phyloP scores from a whole-genome alignment of 2,113 vertebrate species.

The Centropus unirufus region DNA sequence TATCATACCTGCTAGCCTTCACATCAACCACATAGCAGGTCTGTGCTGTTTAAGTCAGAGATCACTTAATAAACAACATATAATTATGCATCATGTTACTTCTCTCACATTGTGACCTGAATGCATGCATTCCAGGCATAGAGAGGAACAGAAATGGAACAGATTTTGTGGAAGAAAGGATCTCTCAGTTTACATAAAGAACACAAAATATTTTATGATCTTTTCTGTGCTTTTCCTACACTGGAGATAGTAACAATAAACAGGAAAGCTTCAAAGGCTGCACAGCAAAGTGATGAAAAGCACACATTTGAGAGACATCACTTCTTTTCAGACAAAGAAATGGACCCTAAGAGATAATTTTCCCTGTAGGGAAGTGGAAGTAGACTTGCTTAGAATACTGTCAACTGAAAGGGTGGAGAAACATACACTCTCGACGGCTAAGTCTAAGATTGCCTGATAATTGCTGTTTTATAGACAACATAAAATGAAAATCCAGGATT shows the following conservation, averaged over 20 bases:
- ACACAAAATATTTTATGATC: not conserved
- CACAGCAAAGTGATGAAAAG: not conserved
- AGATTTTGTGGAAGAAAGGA: not conserved
- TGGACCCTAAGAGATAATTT: not conserved
- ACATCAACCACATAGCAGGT: not conserved
- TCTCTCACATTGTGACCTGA: not conserved
- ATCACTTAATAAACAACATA: not conserved
- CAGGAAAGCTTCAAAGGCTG: not conserved
- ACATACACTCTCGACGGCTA: not conserved
- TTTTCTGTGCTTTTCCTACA: not conserved
- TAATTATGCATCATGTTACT: not conserved
- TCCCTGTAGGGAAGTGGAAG: not conserved
- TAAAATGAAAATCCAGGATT: not conserved
- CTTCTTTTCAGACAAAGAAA: not conserved
- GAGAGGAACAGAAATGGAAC: not conserved
- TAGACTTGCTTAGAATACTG: not conserved
- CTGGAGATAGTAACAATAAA: not conserved
- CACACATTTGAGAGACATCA: not conserved
- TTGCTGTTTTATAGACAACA: not conserved
- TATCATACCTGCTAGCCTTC: not conserved
- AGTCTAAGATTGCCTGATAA: not conserved
- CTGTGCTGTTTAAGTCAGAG: not conserved
- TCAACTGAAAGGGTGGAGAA: not conserved
- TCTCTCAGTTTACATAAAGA: not conserved
- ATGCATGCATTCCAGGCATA: not conserved